Evolutionary conservation across 2,797 vertebrate species (phyloP).

Genomic region (Sebastes wilsoni): DNA sequence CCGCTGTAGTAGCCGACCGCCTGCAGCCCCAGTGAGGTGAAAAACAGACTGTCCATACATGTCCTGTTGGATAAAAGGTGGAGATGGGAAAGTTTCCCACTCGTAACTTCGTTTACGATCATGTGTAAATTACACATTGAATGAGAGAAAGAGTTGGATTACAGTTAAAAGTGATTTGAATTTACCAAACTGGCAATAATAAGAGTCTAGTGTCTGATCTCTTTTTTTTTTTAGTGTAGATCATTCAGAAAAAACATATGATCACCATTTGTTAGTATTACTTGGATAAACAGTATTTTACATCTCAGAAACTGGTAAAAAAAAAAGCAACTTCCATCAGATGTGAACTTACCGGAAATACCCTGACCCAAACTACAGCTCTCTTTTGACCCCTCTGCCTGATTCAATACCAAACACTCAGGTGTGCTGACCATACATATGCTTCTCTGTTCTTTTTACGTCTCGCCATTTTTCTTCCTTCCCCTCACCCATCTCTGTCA

Average conservation of each 20-base stretch:
- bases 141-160: no score
- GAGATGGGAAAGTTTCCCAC: not conserved
- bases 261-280: not conserved
- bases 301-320: not conserved
- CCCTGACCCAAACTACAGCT: not conserved
- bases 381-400: not conserved
- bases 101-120: not conserved
- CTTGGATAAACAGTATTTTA: not conserved
- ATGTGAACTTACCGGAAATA: not conserved
- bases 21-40: not conserved
- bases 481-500: not conserved
- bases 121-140: no score
- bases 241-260: not conserved
- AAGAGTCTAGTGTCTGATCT: not conserved
- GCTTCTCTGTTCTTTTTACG: no score
- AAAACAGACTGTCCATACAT: not conserved
- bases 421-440: not conserved
- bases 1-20: not conserved
- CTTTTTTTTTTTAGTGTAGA: no score
- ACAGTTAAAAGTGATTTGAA: not conserved
- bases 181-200: not conserved
- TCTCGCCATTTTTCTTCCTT: not conserved
- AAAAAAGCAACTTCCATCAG: not conserved
- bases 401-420: not conserved
- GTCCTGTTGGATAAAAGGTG: not conserved